Percentiles rank a stretch among this genome's conserved stretches.
These are phyloP conservation scores for Apodemus sylvaticus DNA, from an alignment of 2,113 vertebrate species.

Conservation along the genomic window DNA sequence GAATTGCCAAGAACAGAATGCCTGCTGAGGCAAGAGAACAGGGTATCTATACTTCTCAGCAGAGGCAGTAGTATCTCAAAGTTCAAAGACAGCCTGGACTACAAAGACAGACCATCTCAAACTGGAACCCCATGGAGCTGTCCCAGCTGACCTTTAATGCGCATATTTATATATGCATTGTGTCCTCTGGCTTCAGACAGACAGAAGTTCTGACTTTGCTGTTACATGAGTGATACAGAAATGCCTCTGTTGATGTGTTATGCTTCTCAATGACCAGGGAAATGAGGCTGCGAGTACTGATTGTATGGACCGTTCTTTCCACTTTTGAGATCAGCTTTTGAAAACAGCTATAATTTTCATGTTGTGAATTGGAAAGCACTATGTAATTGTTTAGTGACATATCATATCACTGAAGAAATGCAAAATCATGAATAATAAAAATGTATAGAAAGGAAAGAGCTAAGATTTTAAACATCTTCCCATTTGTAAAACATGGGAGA, in stretches of 20 bases:
- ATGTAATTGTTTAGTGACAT: background rate
- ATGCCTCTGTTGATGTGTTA: too few species aligned
- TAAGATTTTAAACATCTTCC: background rate
- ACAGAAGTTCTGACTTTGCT: background rate
- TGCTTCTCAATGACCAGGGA: background rate
- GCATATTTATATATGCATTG: too few species aligned
- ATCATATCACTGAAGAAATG: background rate
- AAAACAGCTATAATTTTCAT: background rate
- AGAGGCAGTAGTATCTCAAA: too few species aligned
- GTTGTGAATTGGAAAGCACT: background rate
- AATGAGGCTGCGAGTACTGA: background rate
- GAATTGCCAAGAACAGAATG: too few species aligned
- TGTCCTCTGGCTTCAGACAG: background rate
- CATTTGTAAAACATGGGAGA: background rate
- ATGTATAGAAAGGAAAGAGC: background rate
- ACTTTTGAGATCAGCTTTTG: background rate
- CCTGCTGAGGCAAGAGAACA: background rate
- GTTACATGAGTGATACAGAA: background rate
- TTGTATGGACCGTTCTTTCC: too few species aligned
- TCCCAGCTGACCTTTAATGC: too few species aligned
- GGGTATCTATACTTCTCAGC: too few species aligned
- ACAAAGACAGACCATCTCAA: too few species aligned
- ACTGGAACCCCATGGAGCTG: too few species aligned
- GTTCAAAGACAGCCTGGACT: too few species aligned
- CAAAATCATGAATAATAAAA: background rate